Evolutionary conservation across 2,113 vertebrate genomes (phyloP).

Genomic region (Xiphophorus couchianus): DNA sequence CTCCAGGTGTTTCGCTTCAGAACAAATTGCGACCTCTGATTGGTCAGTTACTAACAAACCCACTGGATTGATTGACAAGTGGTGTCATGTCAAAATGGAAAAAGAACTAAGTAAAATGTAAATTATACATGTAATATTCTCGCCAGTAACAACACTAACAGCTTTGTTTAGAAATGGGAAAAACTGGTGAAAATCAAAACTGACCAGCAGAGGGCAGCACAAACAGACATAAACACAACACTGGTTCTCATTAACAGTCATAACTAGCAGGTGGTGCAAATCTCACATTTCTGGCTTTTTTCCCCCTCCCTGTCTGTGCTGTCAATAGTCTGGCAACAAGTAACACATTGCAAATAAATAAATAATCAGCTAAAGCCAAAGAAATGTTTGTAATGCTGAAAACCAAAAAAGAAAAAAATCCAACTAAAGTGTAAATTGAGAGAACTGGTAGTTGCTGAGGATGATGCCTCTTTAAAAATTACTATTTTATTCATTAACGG

Average conservation of each 20-base stretch:
- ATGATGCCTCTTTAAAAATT: no score
- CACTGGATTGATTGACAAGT: no score
- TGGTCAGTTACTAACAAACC: no score
- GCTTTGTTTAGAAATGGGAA: no score
- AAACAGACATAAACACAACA: neutral
- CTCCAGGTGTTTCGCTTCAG: no score
- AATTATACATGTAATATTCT: neutral
- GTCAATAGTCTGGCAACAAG: neutral
- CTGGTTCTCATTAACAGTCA: neutral
- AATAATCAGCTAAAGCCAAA: neutral
- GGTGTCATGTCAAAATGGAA: no score
- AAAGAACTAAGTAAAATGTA: no score
- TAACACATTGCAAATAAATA: neutral
- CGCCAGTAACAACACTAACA: neutral
- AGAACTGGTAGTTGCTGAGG: no score
- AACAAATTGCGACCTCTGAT: no score
- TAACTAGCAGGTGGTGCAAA: neutral
- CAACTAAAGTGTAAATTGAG: no score
- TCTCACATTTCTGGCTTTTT: neutral
- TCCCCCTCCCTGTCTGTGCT: neutral
- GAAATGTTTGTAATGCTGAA: neutral
- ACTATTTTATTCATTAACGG: no score
- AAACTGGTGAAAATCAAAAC: neutral
- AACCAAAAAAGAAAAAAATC: no score
- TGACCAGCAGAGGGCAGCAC: neutral